Percentiles rank a stretch among this genome's conserved stretches.
Conservation (phyloP, 2,113 vertebrate species). For the Phodopus roborovskii region DNA sequence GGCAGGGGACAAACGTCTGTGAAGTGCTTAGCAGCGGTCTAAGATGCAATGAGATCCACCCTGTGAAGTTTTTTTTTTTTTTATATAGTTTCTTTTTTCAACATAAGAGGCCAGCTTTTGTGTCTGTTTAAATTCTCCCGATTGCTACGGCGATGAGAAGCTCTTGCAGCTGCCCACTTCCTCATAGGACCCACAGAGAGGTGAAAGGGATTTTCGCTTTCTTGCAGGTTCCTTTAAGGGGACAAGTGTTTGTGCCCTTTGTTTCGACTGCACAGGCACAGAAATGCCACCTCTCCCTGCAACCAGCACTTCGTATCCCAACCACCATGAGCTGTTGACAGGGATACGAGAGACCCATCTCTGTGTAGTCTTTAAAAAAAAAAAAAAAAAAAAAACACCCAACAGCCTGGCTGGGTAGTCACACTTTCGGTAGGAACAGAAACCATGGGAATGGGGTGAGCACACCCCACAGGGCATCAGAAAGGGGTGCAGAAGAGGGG, state of each 20-base stretch:
- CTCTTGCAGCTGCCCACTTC: neutral
- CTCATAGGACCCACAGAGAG: neutral
- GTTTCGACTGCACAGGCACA: neutral
- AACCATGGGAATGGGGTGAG: neutral
- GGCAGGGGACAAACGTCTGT: neutral
- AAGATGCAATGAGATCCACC: neutral
- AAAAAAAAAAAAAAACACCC: too few relatives aligned
- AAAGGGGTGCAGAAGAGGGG: neutral
- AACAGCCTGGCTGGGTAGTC: neutral
- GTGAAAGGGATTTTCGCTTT: neutral
- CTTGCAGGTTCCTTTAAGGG: rapidly evolving
- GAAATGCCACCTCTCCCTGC: too few relatives aligned
- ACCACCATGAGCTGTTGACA: neutral
- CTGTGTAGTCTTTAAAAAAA: neutral
- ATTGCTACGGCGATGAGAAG: neutral
- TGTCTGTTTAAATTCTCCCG: neutral
- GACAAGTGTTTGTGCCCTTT: neutral
- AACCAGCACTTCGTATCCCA: neutral
- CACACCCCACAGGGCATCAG: neutral
- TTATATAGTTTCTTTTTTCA: neutral
- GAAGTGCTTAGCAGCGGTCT: neutral
- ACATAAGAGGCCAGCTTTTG: neutral
- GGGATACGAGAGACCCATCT: neutral
- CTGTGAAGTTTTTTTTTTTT: neutral
- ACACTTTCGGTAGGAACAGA: neutral